A percentile compares a stretch with the other conserved stretches of the same genome.
Evolutionary conservation across 2,888 invertebrate species (phyloP).

Genomic region (Hypena proboscidalis): DNA sequence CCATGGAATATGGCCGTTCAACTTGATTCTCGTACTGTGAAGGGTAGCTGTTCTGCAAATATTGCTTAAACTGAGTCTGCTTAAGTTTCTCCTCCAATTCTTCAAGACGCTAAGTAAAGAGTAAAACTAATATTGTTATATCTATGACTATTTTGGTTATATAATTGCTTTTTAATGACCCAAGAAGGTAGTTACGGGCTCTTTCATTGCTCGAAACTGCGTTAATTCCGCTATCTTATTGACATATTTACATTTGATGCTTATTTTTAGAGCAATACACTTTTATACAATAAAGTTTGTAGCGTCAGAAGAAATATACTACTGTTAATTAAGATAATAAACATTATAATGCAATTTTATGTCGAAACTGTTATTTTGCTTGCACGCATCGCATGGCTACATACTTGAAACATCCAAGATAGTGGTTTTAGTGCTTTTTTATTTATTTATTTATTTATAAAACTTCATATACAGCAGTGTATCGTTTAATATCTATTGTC

Average conservation of each 20-base stretch:
- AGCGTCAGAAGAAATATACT: too few species aligned
- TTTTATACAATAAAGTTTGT: neutral
- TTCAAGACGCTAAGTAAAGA: constrained; percentile 67
- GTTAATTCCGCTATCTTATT: neutral
- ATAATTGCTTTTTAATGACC: constrained; percentile 7
- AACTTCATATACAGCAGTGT: too few species aligned
- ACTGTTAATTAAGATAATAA: too few species aligned
- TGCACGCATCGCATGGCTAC: too few species aligned
- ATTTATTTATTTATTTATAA: too few species aligned
- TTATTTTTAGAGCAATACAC: neutral
- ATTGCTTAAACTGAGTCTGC: constrained; percentile 75
- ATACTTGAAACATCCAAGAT: too few species aligned
- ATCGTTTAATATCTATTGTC: too few species aligned
- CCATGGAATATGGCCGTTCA: constrained; percentile 71
- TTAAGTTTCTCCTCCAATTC: constrained; percentile 79
- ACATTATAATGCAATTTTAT: too few species aligned
- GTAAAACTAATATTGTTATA: constrained; percentile 14
- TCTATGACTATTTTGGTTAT: constrained; percentile 2
- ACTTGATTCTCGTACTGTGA: constrained; percentile 67
- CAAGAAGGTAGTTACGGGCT: constrained; percentile 1
- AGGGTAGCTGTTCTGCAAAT: constrained; percentile 63
- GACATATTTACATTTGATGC: neutral
- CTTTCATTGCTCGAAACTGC: constrained; percentile 7
- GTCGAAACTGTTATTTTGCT: too few species aligned
- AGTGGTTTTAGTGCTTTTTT: too few species aligned